Conservation (phyloP, 1,140 invertebrate genomes). For the Oryctes rhinoceros region DNA sequence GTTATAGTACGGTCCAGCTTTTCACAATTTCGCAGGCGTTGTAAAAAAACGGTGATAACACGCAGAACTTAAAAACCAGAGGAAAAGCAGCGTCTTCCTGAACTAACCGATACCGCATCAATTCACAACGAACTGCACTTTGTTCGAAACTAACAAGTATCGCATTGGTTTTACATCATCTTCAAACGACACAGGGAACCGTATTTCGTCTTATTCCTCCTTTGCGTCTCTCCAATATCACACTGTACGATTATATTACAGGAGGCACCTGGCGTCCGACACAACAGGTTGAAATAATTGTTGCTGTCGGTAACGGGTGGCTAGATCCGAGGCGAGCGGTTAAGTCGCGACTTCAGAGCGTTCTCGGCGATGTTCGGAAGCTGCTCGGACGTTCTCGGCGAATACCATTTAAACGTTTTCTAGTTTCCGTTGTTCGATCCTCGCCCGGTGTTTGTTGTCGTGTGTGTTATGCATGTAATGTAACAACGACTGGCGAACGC, state of each 20-base stretch:
- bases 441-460: constrained; percentile 10
- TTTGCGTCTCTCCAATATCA: not conserved
- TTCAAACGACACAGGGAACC: not conserved
- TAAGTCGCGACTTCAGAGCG: not conserved
- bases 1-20: constrained; percentile 18
- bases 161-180: not conserved
- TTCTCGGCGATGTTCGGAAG: not conserved
- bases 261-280: constrained; percentile 33
- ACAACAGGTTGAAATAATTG: constrained; percentile 36
- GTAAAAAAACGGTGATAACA: not conserved
- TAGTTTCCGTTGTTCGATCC: constrained; percentile 34
- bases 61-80: constrained; percentile 21
- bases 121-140: not conserved
- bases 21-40: not conserved
- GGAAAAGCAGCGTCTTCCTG: not conserved
- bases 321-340: constrained; percentile 16
- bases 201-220: not conserved
- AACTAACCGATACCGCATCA: not conserved
- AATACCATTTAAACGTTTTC: constrained; percentile 35
- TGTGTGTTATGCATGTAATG: not conserved
- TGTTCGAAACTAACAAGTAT: not conserved
- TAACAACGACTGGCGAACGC: constrained; percentile 6
- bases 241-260: not conserved
- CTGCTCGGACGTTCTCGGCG: not conserved
- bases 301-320: constrained; percentile 32